phyloP scores from a whole-genome alignment of 2,797 vertebrate species.

The Sphaeramia orbicularis region DNA sequence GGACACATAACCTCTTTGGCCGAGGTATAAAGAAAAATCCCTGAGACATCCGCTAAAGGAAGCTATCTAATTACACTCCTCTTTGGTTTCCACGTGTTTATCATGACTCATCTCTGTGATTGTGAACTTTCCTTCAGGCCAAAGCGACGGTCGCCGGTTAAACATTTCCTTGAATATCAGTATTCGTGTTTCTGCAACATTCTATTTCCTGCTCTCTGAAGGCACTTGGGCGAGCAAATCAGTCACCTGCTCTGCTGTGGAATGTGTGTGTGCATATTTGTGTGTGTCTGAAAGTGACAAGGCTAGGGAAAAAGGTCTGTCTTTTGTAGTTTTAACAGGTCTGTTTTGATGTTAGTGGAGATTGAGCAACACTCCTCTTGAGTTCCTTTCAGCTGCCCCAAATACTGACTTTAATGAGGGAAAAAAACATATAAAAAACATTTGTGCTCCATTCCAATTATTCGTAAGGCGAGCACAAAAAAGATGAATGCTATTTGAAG shows the following conservation, averaged over 20 bases:
- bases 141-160: conserved; percentile 50
- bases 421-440: conserved; percentile 29
- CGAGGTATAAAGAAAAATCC: no score
- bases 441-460: conserved; percentile 63
- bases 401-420: conserved; percentile 18
- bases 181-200: conserved; percentile 52
- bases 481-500: conserved; percentile 74
- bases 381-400: conserved; percentile 31
- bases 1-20: no score
- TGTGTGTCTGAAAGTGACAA: conserved; percentile 12
- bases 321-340: conserved; percentile 46
- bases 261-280: conserved; percentile 13
- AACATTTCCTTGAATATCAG: conserved; percentile 64
- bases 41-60: no score
- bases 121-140: conserved; percentile 38
- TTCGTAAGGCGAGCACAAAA: conserved; percentile 56
- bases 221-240: conserved; percentile 33
- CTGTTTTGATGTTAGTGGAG: conserved; percentile 44
- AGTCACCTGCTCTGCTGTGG: conserved; percentile 33
- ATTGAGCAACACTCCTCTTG: conserved; percentile 35
- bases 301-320: background rate
- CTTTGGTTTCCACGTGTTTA: no score
- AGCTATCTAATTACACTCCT: no score
- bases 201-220: conserved; percentile 23
- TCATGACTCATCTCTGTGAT: conserved; percentile 54